Base-by-base conservation (phyloP, 2,113 vertebrate genomes). In the Dissostichus mawsoni region DNA sequence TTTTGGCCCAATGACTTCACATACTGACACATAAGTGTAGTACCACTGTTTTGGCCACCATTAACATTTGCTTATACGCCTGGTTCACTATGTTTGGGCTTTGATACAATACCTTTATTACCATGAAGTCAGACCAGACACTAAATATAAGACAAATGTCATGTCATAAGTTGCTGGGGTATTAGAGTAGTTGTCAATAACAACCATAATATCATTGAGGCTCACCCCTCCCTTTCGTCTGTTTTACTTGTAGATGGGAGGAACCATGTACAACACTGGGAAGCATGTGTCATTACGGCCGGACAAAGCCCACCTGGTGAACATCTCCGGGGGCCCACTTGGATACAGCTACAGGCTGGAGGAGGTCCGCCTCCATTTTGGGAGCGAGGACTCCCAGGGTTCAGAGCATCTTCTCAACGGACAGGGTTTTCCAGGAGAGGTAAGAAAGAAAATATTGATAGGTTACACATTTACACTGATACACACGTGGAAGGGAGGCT, bases 211-310 rank as follows among this genome's bases (percentile, higher is more conserved):
- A 5, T 47, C 52, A 57, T 11, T 41, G 36, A 41, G 7, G 36
- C 36, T 41, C 36, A 41, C 8, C 36, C 36, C 0, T 71, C 3
- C 44, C 20, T 74, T 41, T 41, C 7, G 14, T 70, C 8, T 78
- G 50, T 62, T 51, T 51, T 67, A 50, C 47, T 45, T 74, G 18
- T 80, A 99, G 98, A 96, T 98, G 89, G 96, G 96, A 18, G 97
- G 98, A 50, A 98, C 97, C 2, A 98, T 99, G 97, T 99, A 99
- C 90, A 99, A 99, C 79, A 99, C 98, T 1, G 98, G 98, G 52
- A 97, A 96, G 72, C 97, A 99, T 0, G 97, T 99, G 65, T 97
- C 97, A 41, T 95, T 99, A 62, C 93, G 96, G 20, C 92, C 97
- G 20, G 97, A 98, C 94, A 98, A 97, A 83, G 96, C 97, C 74